A percentile compares a stretch with the other conserved stretches of the same genome.
These are phyloP conservation scores for Catocala nupta DNA, from an alignment of 2,888 invertebrate species.

Conservation along the genomic window DNA sequence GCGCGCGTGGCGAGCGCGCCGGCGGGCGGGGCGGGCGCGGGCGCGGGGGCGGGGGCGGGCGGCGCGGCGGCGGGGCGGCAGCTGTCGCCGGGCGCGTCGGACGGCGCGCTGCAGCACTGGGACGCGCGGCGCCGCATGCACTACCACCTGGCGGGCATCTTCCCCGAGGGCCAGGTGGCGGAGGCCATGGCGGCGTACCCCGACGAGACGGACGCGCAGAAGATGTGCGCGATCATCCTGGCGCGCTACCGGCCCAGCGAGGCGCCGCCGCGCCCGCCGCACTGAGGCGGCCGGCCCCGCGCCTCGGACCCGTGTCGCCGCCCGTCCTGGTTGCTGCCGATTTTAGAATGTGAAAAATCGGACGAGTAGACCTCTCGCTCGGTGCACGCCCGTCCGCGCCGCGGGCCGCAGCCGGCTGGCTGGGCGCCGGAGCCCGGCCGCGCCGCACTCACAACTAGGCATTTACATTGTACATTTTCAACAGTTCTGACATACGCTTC, in stretches of 20 bases:
- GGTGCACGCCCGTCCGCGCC: constrained; percentile 19
- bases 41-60: constrained; percentile 88
- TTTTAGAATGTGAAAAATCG: constrained; percentile 71
- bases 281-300: constrained; percentile 47
- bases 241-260: constrained; percentile 89
- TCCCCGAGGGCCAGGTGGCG: constrained; percentile 96
- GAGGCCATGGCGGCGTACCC: constrained; percentile 96
- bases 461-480: constrained; percentile 59
- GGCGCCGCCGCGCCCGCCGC: constrained; percentile 63
- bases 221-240: constrained; percentile 95
- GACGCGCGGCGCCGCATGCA: constrained; percentile 93
- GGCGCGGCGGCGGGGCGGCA: constrained; percentile 68
- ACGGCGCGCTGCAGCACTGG: constrained; percentile 82
- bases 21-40: constrained; percentile 90
- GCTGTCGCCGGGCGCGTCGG: constrained; percentile 74
- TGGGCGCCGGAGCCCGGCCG: constrained; percentile 11
- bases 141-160: constrained; percentile 96
- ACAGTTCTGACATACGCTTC: constrained; percentile 64
- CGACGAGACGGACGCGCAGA: constrained; percentile 95
- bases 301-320: constrained; percentile 15
- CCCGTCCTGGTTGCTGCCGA: constrained; percentile 65
- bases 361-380: constrained; percentile 60
- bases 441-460: constrained; percentile 47
- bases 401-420: not conserved
- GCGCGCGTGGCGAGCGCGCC: constrained; percentile 90